Conservation (phyloP, 2,797 vertebrate species). For the Champsocephalus esox region DNA sequence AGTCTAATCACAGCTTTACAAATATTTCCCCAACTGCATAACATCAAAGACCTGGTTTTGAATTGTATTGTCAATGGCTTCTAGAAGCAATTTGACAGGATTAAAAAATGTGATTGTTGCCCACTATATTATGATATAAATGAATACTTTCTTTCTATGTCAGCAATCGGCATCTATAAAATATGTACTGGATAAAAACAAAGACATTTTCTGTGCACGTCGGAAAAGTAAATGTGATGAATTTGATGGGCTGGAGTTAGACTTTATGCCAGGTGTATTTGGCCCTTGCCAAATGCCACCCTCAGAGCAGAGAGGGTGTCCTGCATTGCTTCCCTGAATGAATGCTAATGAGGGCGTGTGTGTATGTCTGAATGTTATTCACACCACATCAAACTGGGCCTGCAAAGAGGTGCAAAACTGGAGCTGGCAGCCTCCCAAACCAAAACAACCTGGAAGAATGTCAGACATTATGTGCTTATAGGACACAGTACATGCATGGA, state of each 20-base stretch:
- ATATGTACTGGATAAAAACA: constrained; percentile 51
- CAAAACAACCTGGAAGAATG: constrained; percentile 88
- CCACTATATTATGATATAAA: constrained; percentile 23
- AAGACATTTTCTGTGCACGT: constrained; percentile 43
- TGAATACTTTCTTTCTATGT: constrained; percentile 28
- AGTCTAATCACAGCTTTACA: constrained; percentile 52
- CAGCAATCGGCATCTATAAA: constrained; percentile 25
- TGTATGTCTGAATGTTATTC: constrained; percentile 87
- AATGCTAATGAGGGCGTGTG: constrained; percentile 85
- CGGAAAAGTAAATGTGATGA: constrained; percentile 63
- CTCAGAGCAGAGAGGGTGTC: constrained; percentile 83
- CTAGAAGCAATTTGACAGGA: constrained; percentile 29
- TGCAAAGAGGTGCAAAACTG: constrained; percentile 88
- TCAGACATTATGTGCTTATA: constrained; percentile 81
- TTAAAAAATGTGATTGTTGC: constrained; percentile 23
- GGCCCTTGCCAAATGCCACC: constrained; percentile 86
- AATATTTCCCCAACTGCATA: constrained; percentile 24
- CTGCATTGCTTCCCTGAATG: constrained; percentile 79
- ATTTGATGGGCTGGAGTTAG: constrained; percentile 56
- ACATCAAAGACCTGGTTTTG: constrained; percentile 39
- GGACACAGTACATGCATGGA: constrained; percentile 78
- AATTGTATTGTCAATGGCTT: constrained; percentile 11
- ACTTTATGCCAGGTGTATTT: constrained; percentile 86
- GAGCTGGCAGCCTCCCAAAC: constrained; percentile 85
- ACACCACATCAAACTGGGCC: constrained; percentile 88